Conservation (phyloP, 2,888 invertebrate genomes). For the Ecdyonurus torrentis region DNA sequence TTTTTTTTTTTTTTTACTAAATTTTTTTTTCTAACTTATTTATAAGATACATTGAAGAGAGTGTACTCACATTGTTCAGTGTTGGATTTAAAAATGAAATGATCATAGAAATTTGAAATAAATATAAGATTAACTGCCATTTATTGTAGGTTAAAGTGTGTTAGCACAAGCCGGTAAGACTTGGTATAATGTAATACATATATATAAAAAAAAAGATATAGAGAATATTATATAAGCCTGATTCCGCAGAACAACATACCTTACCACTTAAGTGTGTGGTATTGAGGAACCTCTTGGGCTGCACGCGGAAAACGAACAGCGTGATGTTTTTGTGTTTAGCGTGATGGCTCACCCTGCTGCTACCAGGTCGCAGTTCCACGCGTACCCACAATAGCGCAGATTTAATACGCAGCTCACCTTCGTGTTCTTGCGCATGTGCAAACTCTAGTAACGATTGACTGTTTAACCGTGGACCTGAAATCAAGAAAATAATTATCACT, state of each 20-base stretch:
- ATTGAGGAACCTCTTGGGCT: slow-evolving; percentile 35
- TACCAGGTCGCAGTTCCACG: slow-evolving; percentile 35
- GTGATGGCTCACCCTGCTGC: slow-evolving; percentile 21
- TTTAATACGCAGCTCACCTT: slow-evolving; percentile 49
- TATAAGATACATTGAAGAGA: too few relatives aligned
- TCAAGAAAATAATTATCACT: slow-evolving; percentile 15
- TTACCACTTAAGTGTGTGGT: slow-evolving; percentile 41
- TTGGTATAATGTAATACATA: too few relatives aligned
- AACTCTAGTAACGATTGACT: slow-evolving; percentile 76
- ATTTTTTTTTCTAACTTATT: too few relatives aligned
- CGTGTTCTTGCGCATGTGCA: slow-evolving; percentile 44
- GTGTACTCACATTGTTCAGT: too few relatives aligned
- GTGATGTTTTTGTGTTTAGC: slow-evolving; percentile 33
- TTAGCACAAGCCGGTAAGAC: too few relatives aligned
- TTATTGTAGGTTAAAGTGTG: too few relatives aligned
- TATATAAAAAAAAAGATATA: too few relatives aligned
- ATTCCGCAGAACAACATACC: slow-evolving; percentile 25
- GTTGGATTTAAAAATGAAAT: too few relatives aligned
- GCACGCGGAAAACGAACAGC: slow-evolving; percentile 53
- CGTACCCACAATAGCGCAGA: slow-evolving; percentile 64
- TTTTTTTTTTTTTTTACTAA: too few relatives aligned
- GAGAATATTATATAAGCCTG: too few relatives aligned
- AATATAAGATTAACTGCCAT: too few relatives aligned
- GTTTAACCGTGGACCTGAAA: slow-evolving; percentile 62
- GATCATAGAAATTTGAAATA: too few relatives aligned